Conservation (phyloP, 2,797 vertebrate genomes). For the Lagodon rhomboides region DNA sequence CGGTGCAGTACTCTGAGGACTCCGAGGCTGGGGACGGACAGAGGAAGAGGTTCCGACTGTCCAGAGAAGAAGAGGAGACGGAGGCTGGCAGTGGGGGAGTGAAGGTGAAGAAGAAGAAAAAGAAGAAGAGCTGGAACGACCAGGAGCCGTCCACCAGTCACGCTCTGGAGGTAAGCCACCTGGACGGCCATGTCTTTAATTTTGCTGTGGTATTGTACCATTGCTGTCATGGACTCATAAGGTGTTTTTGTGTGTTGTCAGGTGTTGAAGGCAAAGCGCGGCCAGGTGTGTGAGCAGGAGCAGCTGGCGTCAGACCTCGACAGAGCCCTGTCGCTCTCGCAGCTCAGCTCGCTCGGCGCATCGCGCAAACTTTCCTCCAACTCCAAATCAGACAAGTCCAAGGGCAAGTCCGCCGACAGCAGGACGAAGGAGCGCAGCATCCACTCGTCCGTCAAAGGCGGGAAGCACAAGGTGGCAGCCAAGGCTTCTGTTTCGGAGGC, state of each 20-base stretch:
- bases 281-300: conserved; percentile 92
- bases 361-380: conserved; percentile 66
- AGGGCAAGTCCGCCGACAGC: conserved; percentile 85
- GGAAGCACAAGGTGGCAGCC: conserved; percentile 90
- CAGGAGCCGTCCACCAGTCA: conserved; percentile 88
- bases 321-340: conserved; percentile 94
- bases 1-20: conserved; percentile 91
- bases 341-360: conserved; percentile 88
- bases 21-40: conserved; percentile 92
- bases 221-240: not conserved
- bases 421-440: conserved; percentile 86
- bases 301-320: conserved; percentile 95
- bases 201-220: too few relatives aligned
- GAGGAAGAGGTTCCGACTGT: conserved; percentile 89
- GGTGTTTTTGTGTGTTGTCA: conserved; percentile 41
- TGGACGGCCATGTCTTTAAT: not conserved
- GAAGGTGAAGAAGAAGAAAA: conserved; percentile 85
- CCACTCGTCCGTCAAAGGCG: conserved; percentile 87
- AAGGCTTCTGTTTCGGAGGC: conserved; percentile 89
- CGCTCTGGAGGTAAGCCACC: conserved; percentile 87
- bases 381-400: conserved; percentile 74
- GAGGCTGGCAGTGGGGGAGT: conserved; percentile 76
- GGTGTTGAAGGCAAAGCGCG: conserved; percentile 89
- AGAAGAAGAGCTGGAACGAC: conserved; percentile 91
- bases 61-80: conserved; percentile 88